Percentiles rank a stretch among this genome's conserved stretches.
These are phyloP conservation scores for Mycetomoellerius zeteki DNA, from an alignment of 1,140 invertebrate genomes.

Conservation along the genomic window DNA sequence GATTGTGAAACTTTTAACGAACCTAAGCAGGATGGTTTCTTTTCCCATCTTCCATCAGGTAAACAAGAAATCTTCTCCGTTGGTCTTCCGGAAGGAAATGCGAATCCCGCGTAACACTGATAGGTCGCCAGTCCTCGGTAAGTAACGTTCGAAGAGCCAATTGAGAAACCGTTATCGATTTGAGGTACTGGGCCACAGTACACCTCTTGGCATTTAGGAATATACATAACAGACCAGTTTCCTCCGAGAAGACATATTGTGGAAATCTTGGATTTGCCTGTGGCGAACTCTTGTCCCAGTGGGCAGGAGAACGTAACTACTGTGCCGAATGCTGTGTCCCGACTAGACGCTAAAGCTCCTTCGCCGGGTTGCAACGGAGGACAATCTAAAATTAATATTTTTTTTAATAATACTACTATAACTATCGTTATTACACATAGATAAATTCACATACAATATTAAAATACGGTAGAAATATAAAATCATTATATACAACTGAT, in stretches of 20 bases:
- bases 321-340: slow-evolving; percentile 97
- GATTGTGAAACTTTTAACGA: slow-evolving; percentile 67
- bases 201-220: slow-evolving; percentile 98
- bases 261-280: slow-evolving; percentile 93
- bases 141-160: slow-evolving; percentile 97
- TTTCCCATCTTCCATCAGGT: slow-evolving; percentile 96
- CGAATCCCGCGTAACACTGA: slow-evolving; percentile 98
- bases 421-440: background rate
- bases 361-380: slow-evolving; percentile 93
- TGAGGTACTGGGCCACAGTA: slow-evolving; percentile 99
- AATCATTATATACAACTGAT: background rate
- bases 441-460: background rate
- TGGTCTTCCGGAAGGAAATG: slow-evolving; percentile 94
- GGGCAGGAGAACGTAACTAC: slow-evolving; percentile 96
- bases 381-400: slow-evolving; percentile 90
- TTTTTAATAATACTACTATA: background rate
- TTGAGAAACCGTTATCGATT: slow-evolving; percentile 98
- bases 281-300: slow-evolving; percentile 97
- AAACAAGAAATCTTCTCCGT: slow-evolving; percentile 96
- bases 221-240: slow-evolving; percentile 96
- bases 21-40: slow-evolving; percentile 95
- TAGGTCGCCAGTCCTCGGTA: slow-evolving; percentile 97
- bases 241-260: slow-evolving; percentile 96
- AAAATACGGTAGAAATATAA: background rate
- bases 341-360: slow-evolving; percentile 95